These are phyloP conservation scores for Nixonia krombeini DNA, from an alignment of 1,140 invertebrate species.

Conservation along the genomic window DNA sequence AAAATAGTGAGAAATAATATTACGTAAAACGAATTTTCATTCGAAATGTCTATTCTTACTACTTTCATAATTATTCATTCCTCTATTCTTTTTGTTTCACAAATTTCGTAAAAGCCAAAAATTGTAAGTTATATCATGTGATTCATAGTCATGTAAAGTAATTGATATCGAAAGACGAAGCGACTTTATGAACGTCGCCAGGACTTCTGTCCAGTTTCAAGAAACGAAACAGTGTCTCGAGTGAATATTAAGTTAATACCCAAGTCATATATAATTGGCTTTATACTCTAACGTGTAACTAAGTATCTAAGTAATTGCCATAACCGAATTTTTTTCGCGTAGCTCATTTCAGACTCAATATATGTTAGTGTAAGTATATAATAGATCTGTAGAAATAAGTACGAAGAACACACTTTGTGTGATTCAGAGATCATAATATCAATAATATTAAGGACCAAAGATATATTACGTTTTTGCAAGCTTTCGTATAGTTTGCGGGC, in stretches of 20 bases:
- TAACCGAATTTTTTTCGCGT: constrained; percentile 32
- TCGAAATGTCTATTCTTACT: too few relatives aligned
- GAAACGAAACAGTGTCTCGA: constrained; percentile 5
- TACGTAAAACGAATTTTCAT: too few relatives aligned
- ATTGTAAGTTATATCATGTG: too few relatives aligned
- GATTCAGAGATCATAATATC: constrained; percentile 34
- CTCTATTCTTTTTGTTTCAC: too few relatives aligned
- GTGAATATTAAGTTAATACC: too few relatives aligned
- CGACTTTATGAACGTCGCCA: too few relatives aligned
- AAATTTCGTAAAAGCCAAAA: too few relatives aligned
- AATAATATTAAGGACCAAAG: constrained; percentile 71
- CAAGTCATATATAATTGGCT: neutral
- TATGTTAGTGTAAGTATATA: constrained; percentile 48
- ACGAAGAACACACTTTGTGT: constrained; percentile 32
- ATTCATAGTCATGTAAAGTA: too few relatives aligned
- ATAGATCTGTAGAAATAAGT: constrained; percentile 32
- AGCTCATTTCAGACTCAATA: constrained; percentile 42
- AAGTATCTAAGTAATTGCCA: constrained; percentile 19
- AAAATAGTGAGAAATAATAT: too few relatives aligned
- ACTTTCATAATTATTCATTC: too few relatives aligned
- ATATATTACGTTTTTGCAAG: constrained; percentile 62
- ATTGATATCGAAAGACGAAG: too few relatives aligned
- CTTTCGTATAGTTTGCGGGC: constrained; percentile 53
- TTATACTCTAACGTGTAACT: constrained; percentile 8
- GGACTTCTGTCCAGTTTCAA: constrained; percentile 1